Base-by-base conservation (phyloP, 2,113 vertebrate species). In the Beaufortia kweichowensis region DNA sequence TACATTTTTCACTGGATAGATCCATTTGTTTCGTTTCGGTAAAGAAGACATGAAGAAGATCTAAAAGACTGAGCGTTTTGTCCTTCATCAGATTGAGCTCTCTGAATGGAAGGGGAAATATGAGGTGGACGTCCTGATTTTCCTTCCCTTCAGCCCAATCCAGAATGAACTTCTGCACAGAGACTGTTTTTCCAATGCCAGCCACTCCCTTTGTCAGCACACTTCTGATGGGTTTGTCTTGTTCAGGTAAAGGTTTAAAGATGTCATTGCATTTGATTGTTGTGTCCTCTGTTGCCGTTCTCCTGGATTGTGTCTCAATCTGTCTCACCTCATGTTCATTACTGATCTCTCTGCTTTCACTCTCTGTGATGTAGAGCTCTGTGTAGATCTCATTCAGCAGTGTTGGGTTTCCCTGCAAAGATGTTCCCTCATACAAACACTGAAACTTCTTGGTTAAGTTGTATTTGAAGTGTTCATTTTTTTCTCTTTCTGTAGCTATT, bases 351-450 rank as follows among this genome's bases (percentile, higher is more conserved):
- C 63, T 55, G 14, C 15, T 53, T 19, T 10, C 29, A 3, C 62
- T 43, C 43, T 72, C 75, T 41, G 33, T 73, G 29, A 81, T 68
- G 69, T 74, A 78, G 23, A 81, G 75, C 21, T 81, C 68, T 23
- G 62, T 66, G 41, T 73, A 81, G 21, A 81, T 73, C 55, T 74
- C 12, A 23, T 60, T 79, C 26, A 79, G 41, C 14, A 24, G 56
- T 48, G 41, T 48, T 48, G 23, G 15, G 31, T 66, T 72, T 73
- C n/a, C 50, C 12, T 59, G 70, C 1, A 39, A 19, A 41, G 12
- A 24, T 24, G 50, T 39, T 75, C 71, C 78, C 21, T 80, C 71
- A 26, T 31, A 29, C 33, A 80, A 14, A 53, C n/a, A 48, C 71
- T 23, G 29, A 56, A 41, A 67, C 14, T 41, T 75, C 24, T 28